Base-by-base conservation (phyloP, 2,797 vertebrate genomes). In the Pempheris klunzingeri region DNA sequence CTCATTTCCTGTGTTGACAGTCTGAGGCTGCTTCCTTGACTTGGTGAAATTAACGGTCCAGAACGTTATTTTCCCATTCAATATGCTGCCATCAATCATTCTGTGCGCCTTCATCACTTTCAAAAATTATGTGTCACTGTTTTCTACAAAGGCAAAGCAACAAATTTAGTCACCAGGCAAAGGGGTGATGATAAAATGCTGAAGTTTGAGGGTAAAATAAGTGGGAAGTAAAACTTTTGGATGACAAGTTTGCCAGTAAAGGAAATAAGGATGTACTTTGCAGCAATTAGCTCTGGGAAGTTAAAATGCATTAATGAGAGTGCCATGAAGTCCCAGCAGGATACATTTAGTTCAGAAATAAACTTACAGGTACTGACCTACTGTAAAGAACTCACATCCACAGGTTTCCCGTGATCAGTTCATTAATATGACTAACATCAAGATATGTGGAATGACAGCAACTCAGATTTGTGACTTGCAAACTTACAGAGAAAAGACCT, bases 1-100 rank as follows among this genome's bases (percentile, higher is more conserved):
- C 87, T 93, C 87, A 94, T 94, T 94, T 93, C 92, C 91, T 89
- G 79, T 91, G 91, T 87, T 93, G 90, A 91, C 92, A 93, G 90
- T 89, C 88, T 84, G 85, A 84, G 90, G 83, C 89, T 88, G 84
- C 88, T 93, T 94, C 92, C 88, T 87, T 90, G 91, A 93, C 92
- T 93, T 60, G 71, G 87, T 94, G 88, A 91, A 94, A 94, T 92
- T 92, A 94, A 94, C 91, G 85, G 91, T 85, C 91, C 87, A 90
- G 91, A 94, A 93, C 89, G 87, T 92, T 92, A 93, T 92, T 92
- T 92, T 90, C 87, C 86, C 87, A 89, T 92, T 89, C 92, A 93
- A 91, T 91, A 94, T 90, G 86, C 85, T 67, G 86, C 91, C 90
- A 94, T 94, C 91, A 93, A 92, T 93, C 93, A 92, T 81, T 62